Conservation (phyloP, 2,113 vertebrate species). For the Tretioscincus oriximinensis region DNA sequence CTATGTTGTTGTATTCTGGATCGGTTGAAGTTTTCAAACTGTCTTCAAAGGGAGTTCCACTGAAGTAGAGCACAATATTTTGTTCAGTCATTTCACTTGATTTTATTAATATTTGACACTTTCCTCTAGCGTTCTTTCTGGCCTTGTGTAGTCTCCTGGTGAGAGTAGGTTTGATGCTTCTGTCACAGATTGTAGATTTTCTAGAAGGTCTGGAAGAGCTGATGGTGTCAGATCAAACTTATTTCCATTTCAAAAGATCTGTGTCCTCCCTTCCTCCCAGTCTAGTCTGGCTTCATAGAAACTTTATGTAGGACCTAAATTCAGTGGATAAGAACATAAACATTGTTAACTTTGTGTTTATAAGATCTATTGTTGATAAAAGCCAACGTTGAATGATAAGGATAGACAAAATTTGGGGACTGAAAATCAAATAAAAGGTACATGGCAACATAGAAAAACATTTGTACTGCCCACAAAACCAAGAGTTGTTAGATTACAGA, state of each 20-base stretch:
- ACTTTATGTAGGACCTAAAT: neutral
- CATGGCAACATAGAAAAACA: too few species aligned
- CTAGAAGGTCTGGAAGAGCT: neutral
- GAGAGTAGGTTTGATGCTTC: neutral
- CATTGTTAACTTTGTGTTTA: too few species aligned
- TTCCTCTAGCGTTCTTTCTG: neutral
- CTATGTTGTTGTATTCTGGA: neutral
- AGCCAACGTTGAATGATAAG: neutral
- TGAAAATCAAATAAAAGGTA: too few species aligned
- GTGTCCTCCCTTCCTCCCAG: neutral
- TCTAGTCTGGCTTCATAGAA: neutral
- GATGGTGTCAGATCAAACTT: neutral
- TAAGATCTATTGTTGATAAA: neutral
- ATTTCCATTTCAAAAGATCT: constrained; percentile 1
- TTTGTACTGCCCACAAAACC: too few species aligned
- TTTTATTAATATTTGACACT: neutral
- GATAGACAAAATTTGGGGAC: neutral
- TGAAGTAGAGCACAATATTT: neutral
- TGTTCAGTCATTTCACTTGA: neutral
- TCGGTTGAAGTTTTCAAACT: neutral
- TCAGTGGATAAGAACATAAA: neutral
- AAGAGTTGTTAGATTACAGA: too few species aligned
- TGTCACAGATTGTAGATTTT: neutral
- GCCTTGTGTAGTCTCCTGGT: neutral
- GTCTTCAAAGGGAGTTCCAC: neutral